A percentile compares a stretch with the other conserved stretches of the same genome.
Conservation (phyloP, 2,888 invertebrate genomes). For the Pheosia tremula region DNA sequence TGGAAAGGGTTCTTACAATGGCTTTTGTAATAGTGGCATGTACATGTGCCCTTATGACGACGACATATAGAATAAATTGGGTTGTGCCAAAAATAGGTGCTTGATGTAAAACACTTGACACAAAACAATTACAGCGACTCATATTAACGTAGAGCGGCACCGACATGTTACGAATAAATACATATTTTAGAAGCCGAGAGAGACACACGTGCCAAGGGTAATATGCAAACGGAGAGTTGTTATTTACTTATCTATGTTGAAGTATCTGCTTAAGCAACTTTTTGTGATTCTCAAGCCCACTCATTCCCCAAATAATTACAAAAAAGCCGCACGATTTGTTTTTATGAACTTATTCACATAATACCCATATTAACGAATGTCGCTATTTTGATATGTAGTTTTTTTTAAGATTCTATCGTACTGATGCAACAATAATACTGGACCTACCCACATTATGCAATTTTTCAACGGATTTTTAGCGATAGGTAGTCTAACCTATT, state of each 20-base stretch:
- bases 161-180: background rate
- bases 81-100: background rate
- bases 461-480: too few species aligned
- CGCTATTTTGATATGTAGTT: too few species aligned
- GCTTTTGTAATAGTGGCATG: slow-evolving; percentile 11
- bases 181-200: background rate
- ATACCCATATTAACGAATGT: too few species aligned
- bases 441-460: too few species aligned
- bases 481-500: background rate
- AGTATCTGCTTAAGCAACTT: too few species aligned
- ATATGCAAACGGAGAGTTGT: background rate
- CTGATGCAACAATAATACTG: too few species aligned
- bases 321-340: too few species aligned
- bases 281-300: too few species aligned
- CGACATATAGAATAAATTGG: background rate
- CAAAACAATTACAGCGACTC: background rate
- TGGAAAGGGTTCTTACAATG: background rate
- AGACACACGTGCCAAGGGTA: background rate
- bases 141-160: background rate
- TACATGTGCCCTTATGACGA: slow-evolving; percentile 4
- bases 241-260: background rate
- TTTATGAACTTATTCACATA: too few species aligned
- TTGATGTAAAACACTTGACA: background rate
- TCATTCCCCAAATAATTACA: too few species aligned
- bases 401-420: too few species aligned